Evolutionary conservation across 2,113 vertebrate species (phyloP).

Genomic region (Galeopterus variegatus): DNA sequence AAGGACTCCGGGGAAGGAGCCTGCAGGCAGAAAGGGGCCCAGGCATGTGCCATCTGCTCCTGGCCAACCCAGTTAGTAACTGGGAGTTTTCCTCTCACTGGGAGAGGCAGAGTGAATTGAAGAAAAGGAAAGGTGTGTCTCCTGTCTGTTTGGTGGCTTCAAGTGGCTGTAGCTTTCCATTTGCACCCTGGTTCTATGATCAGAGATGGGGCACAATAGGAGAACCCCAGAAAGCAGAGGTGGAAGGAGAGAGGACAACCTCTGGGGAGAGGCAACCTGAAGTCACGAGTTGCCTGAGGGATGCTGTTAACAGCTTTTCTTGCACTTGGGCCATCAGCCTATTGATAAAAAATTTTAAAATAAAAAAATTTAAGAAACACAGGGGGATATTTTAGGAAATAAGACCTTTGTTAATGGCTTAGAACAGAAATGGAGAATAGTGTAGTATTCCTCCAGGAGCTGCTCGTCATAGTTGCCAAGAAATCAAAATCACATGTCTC

Average conservation of each 20-base stretch:
- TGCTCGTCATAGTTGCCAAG: not conserved
- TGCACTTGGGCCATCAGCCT: not conserved
- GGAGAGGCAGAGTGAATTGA: not conserved
- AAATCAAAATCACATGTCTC: not conserved
- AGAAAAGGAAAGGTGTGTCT: not conserved
- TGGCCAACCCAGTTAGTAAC: not conserved
- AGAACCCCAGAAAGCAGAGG: constrained; percentile 9
- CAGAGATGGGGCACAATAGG: not conserved
- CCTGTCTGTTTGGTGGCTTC: not conserved
- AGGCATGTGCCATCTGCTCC: not conserved
- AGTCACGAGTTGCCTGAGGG: not conserved
- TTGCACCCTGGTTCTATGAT: not conserved
- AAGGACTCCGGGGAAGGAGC: not conserved
- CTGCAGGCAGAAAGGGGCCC: not conserved
- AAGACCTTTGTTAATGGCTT: constrained; percentile 75
- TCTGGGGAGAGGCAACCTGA: not conserved
- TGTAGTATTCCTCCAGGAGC: not conserved
- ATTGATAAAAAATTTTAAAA: not conserved
- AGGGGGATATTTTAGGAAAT: constrained; percentile 75
- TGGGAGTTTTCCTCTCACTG: not conserved
- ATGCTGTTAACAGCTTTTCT: not conserved
- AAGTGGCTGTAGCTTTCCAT: not conserved
- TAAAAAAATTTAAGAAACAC: constrained; percentile 50
- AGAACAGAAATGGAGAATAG: constrained; percentile 61
- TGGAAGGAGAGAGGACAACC: not conserved